phyloP scores from a whole-genome alignment of 2,888 invertebrate species.

The Machimus atricapillus region DNA sequence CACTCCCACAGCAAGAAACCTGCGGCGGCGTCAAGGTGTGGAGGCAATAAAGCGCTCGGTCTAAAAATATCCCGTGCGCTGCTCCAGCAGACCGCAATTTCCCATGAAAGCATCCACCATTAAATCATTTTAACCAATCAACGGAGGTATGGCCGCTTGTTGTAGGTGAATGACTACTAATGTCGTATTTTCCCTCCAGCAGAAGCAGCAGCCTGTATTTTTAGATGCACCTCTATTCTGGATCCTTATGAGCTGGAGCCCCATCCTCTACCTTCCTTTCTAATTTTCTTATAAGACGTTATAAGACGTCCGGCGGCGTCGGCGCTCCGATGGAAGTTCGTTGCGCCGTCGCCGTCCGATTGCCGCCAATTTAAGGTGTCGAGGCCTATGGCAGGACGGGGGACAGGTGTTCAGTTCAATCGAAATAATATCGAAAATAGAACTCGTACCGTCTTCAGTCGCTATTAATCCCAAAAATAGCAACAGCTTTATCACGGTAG shows the following conservation, averaged over 20 bases:
- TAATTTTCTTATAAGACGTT: background rate
- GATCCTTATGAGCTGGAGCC: background rate
- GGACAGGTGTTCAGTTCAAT: background rate
- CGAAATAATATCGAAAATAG: background rate
- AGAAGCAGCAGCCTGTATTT: background rate
- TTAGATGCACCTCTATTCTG: background rate
- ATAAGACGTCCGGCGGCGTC: background rate
- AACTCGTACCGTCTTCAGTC: background rate
- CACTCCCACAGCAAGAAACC: background rate
- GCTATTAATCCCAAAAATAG: background rate
- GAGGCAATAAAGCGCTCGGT: background rate
- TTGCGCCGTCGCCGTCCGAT: background rate
- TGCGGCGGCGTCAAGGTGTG: background rate
- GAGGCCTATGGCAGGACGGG: background rate
- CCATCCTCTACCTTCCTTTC: background rate
- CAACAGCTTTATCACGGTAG: background rate
- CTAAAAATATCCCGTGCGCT: background rate
- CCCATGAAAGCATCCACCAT: conserved; percentile 15
- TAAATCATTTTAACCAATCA: conserved; percentile 27
- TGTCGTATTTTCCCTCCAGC: background rate
- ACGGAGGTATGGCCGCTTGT: background rate
- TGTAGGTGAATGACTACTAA: background rate
- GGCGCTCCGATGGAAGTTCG: background rate
- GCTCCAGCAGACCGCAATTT: background rate
- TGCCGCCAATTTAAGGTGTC: background rate